Conservation (phyloP, 2,113 vertebrate genomes). For the Strix uralensis region DNA sequence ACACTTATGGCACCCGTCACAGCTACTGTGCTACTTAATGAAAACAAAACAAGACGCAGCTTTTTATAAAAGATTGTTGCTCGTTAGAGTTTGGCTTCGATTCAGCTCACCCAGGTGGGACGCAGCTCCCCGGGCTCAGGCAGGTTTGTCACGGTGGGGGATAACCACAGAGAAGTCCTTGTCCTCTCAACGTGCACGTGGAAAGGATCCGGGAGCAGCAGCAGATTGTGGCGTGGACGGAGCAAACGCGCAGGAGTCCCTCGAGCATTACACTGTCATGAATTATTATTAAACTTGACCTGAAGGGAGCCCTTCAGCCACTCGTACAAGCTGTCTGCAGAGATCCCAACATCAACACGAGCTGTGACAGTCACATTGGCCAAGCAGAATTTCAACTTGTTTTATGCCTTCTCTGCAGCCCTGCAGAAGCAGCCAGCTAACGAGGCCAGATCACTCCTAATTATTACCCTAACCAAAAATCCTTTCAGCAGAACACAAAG, state of each 20-base stretch:
- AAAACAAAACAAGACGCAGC: background rate
- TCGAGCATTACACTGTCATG: background rate
- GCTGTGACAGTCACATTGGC: background rate
- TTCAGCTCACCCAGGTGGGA: background rate
- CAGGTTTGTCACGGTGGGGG: background rate
- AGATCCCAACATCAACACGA: background rate
- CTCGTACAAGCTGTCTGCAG: accelerated
- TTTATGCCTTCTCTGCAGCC: background rate
- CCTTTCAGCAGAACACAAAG: background rate
- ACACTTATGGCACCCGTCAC: accelerated
- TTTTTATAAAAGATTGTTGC: background rate
- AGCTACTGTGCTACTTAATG: accelerated
- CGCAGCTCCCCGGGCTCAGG: background rate
- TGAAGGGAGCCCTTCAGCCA: background rate
- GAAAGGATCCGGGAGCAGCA: background rate
- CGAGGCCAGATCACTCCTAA: background rate
- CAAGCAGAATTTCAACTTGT: background rate
- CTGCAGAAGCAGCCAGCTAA: background rate
- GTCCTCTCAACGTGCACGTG: background rate
- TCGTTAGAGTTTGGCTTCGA: background rate
- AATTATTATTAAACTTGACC: background rate
- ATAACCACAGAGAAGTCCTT: background rate
- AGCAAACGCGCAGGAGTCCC: background rate
- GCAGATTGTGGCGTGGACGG: background rate
- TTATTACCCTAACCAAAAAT: background rate